phyloP scores from a whole-genome alignment of 2,797 vertebrate genomes.

The Agapornis canus region DNA sequence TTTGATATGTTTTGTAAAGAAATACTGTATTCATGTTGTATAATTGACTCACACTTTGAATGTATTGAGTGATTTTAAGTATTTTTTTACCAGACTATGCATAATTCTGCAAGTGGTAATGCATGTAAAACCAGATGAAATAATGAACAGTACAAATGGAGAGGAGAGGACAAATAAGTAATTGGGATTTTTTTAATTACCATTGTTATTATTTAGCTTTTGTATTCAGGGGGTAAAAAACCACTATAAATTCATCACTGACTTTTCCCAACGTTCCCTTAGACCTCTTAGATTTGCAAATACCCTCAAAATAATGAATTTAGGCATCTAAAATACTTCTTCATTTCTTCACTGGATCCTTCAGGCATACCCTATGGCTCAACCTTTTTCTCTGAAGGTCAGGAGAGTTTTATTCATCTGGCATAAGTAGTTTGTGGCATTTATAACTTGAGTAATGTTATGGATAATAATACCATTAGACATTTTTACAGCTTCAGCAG shows the following conservation, averaged over 20 bases:
- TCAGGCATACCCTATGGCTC: background rate
- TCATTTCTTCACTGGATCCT: background rate
- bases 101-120: background rate
- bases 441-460: constrained; percentile 57
- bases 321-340: background rate
- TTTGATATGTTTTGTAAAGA: background rate
- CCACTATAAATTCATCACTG: background rate
- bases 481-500: constrained; percentile 61
- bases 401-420: constrained; percentile 43
- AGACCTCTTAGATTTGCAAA: background rate
- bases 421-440: constrained; percentile 46
- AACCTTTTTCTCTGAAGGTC: constrained; percentile 61
- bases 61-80: background rate
- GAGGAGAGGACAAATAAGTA: background rate
- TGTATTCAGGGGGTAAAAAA: background rate
- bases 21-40: background rate
- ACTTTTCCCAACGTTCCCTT: background rate
- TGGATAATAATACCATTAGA: constrained; percentile 52
- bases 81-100: background rate
- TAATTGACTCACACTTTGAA: background rate
- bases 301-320: background rate
- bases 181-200: background rate
- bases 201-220: background rate
- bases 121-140: background rate
- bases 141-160: background rate